These are phyloP conservation scores for Oriolus oriolus DNA, from an alignment of 2,113 vertebrate genomes.

Conservation along the genomic window DNA sequence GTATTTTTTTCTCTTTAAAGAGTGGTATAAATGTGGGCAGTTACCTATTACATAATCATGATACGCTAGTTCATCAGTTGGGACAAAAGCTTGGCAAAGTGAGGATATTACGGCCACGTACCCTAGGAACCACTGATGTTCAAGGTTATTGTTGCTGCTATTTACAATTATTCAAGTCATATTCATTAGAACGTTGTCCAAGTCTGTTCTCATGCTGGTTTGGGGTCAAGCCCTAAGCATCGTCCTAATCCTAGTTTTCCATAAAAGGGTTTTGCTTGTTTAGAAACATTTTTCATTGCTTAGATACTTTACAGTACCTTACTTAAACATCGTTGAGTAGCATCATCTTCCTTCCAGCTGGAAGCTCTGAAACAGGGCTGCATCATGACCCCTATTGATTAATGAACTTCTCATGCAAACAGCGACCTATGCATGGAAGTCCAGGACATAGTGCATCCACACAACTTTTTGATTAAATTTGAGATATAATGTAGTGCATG, in stretches of 20 bases:
- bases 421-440: not conserved
- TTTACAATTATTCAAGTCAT: not conserved
- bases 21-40: not conserved
- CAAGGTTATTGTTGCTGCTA: not conserved
- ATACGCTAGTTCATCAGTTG: not conserved
- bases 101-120: not conserved
- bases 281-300: not conserved
- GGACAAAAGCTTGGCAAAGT: not conserved
- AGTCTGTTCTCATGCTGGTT: not conserved
- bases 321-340: not conserved
- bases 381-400: not conserved
- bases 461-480: not conserved
- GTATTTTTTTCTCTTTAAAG: not conserved
- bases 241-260: not conserved
- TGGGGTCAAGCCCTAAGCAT: not conserved
- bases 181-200: not conserved
- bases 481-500: not conserved
- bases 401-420: not conserved
- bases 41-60: not conserved
- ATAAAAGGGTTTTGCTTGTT: not conserved
- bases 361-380: not conserved
- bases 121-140: not conserved
- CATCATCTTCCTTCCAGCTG: not conserved
- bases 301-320: not conserved
- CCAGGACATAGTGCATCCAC: not conserved